These are phyloP conservation scores for Ceyx cyanopectus DNA, from an alignment of 2,113 vertebrate genomes.

Conservation along the genomic window DNA sequence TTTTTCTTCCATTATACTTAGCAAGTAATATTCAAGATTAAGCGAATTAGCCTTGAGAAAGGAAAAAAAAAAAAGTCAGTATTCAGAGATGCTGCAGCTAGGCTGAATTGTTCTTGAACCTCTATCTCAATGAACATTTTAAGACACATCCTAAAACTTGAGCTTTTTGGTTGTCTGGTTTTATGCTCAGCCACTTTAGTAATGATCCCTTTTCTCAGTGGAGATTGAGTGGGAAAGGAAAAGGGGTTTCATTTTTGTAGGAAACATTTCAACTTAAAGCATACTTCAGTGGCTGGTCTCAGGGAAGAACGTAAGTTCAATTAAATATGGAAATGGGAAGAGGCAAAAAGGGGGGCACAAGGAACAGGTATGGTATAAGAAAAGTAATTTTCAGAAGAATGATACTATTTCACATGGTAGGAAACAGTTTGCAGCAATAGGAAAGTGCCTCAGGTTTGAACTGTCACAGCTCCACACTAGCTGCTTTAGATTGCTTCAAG, in stretches of 20 bases:
- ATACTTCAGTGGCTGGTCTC: background rate
- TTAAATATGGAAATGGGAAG: background rate
- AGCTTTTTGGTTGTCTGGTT: slow-evolving; percentile 5
- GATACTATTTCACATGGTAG: background rate
- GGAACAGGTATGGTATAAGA: background rate
- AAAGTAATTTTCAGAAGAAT: background rate
- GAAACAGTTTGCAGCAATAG: background rate
- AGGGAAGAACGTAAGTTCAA: background rate
- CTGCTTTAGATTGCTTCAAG: background rate
- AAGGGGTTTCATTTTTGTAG: background rate
- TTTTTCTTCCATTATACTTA: slow-evolving; percentile 20
- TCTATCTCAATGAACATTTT: background rate
- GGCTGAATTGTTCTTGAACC: background rate
- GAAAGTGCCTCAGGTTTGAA: background rate
- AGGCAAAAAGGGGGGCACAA: background rate
- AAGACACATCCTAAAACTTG: background rate
- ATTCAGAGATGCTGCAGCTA: background rate
- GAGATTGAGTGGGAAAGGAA: background rate
- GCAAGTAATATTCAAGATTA: slow-evolving; percentile 12
- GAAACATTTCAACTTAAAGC: background rate
- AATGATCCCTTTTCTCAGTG: background rate
- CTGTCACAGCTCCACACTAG: background rate
- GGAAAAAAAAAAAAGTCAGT: background rate
- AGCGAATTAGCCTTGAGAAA: slow-evolving; percentile 37
- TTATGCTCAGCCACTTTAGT: background rate